Evolutionary conservation across 1,140 invertebrate species (phyloP).

Genomic region (Ceratina calcarata): DNA sequence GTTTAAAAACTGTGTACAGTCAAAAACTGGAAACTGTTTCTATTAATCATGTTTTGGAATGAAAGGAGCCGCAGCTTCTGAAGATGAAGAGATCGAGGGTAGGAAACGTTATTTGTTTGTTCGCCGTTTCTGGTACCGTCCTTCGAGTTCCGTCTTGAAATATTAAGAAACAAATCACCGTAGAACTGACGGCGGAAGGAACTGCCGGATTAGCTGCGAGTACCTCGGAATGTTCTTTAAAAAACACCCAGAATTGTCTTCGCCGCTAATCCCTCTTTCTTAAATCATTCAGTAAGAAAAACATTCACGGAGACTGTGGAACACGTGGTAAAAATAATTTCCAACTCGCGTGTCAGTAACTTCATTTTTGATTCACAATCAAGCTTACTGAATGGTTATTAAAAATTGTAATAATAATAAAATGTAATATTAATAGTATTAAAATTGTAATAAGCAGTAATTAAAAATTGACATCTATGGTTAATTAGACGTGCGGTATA

Average conservation of each 20-base stretch:
- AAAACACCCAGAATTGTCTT: constrained; percentile 43
- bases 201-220: constrained; percentile 31
- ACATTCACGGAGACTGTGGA: constrained; percentile 13
- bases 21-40: background rate
- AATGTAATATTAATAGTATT: too few relatives aligned
- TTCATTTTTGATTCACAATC: background rate
- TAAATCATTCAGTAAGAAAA: constrained; percentile 39
- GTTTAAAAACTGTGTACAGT: too few relatives aligned
- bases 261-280: constrained; percentile 19
- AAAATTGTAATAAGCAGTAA: too few relatives aligned
- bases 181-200: constrained; percentile 25
- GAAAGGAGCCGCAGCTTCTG: background rate
- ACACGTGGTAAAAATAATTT: constrained; percentile 42
- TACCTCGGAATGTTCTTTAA: constrained; percentile 24
- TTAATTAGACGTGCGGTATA: too few relatives aligned
- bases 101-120: constrained; percentile 41
- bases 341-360: background rate
- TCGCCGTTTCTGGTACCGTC: constrained; percentile 21
- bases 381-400: too few relatives aligned
- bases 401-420: background rate
- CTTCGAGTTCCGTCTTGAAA: constrained; percentile 31
- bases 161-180: constrained; percentile 50
- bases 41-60: background rate
- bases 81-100: constrained; percentile 16
- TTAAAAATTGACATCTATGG: background rate